A percentile compares a stretch with the other conserved stretches of the same genome.
phyloP scores from a whole-genome alignment of 1,140 invertebrate species.

The Pantala flavescens region DNA sequence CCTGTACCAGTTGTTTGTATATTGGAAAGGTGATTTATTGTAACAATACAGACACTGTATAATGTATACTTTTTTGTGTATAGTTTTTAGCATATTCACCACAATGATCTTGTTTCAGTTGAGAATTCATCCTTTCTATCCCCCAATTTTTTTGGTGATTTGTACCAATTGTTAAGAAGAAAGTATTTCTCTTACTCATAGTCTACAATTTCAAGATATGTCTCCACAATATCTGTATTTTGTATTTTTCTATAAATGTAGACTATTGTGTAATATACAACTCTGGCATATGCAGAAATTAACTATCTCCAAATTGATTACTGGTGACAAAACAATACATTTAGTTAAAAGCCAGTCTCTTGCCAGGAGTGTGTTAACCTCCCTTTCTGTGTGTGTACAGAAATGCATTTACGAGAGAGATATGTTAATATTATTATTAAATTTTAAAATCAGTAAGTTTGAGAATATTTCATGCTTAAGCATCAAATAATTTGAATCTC shows the following conservation, averaged over 20 bases:
- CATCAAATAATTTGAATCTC: slow-evolving; percentile 9
- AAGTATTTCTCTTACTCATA: neutral
- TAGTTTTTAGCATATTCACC: slow-evolving; percentile 16
- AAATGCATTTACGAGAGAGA: slow-evolving; percentile 13
- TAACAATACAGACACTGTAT: slow-evolving; percentile 17
- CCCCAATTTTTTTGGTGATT: slow-evolving; percentile 16
- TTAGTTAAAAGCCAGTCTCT: slow-evolving; percentile 13
- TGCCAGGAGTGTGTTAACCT: slow-evolving; percentile 15
- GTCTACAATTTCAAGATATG: slow-evolving; percentile 9
- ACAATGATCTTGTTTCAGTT: slow-evolving; percentile 15
- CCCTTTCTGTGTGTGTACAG: slow-evolving; percentile 13
- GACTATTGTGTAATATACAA: slow-evolving; percentile 17
- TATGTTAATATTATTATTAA: slow-evolving; percentile 15
- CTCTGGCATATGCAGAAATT: slow-evolving; percentile 17
- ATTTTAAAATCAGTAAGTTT: slow-evolving; percentile 11
- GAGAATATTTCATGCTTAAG: slow-evolving; percentile 7
- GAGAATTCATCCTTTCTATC: neutral
- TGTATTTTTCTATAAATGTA: slow-evolving; percentile 17
- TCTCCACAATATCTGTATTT: slow-evolving; percentile 16
- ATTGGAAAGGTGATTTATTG: slow-evolving; percentile 17
- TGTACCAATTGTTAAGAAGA: slow-evolving; percentile 14
- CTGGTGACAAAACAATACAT: neutral
- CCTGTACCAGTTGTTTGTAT: slow-evolving; percentile 17
- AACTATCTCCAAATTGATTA: slow-evolving; percentile 15
- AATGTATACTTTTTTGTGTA: slow-evolving; percentile 15